Percentiles rank a stretch among this genome's conserved stretches.
Conservation (phyloP, 1,140 invertebrate genomes). For the Nixonia krombeini region DNA sequence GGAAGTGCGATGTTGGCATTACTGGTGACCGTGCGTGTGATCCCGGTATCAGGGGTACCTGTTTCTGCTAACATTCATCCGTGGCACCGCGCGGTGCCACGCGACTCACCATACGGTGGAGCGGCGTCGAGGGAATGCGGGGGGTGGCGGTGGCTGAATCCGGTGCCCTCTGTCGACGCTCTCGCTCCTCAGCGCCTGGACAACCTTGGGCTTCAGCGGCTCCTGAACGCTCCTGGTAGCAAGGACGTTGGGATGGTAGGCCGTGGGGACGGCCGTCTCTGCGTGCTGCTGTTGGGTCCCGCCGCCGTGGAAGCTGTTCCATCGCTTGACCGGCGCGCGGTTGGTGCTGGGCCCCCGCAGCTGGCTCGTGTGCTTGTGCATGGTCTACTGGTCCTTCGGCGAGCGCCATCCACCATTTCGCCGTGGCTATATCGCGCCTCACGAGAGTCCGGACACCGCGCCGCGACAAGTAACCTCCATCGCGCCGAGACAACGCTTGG, state of each 20-base stretch:
- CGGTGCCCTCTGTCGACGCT: conserved; percentile 65
- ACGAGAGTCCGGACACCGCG: background rate
- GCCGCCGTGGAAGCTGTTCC: conserved; percentile 73
- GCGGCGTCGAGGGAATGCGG: conserved; percentile 68
- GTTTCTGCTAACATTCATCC: too few species aligned
- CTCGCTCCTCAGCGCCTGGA: conserved; percentile 66
- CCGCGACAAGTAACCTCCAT: background rate
- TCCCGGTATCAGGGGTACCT: too few species aligned
- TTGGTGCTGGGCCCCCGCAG: conserved; percentile 52
- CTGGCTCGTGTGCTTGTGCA: conserved; percentile 68
- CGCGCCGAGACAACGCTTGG: background rate
- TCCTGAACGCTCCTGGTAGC: conserved; percentile 40
- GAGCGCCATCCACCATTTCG: conserved; percentile 11
- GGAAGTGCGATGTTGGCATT: too few species aligned
- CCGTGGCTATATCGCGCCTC: background rate
- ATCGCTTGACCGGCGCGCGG: conserved; percentile 70
- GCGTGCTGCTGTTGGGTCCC: conserved; percentile 13
- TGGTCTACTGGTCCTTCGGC: conserved; percentile 28
- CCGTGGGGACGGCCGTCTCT: conserved; percentile 42
- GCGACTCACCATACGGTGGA: conserved; percentile 74
- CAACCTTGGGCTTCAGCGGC: conserved; percentile 62
- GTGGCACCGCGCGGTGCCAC: too few species aligned
- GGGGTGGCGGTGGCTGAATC: conserved; percentile 61
- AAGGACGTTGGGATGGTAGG: background rate
- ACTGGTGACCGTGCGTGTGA: too few species aligned